Evolutionary conservation across 2,888 invertebrate species (phyloP), one percentile per base, ranked within the genome.

Genomic region (Amiota communis): DNA sequence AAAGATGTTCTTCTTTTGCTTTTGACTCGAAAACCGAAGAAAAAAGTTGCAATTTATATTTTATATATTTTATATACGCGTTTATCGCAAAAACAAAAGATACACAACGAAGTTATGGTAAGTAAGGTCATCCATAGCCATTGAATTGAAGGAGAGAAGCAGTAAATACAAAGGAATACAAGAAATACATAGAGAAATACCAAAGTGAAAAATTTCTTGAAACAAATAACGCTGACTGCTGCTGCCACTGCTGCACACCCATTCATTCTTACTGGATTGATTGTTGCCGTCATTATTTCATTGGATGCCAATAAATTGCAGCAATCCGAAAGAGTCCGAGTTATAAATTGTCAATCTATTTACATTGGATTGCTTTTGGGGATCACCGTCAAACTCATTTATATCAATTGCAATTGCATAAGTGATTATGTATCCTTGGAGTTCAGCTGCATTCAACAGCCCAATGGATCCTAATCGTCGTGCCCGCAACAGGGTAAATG

Each of bases 381-480:
- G 3, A 23, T 23, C 23, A 53, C 36, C 4, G 20, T 59, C 11
- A 1, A 12, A 17, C 9, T 1, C n/a, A 53, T 53, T 15, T n/a
- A 8, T 53, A 3, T 1, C 23, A 10, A 15, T 20, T 20, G 59
- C 59, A 20, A 59, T 59, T 59, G 59, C 59, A 59, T 15, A 59
- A 59, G 17, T n/a, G 15, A 10, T 15, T 11, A 89, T 89, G 89
- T 89, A 89, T 82, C 89, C 89, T 78, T 89, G 89, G 89, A 89
- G 84, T 79, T 88, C 89, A 65, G 83, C 89, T 80, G 81, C 87
- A 77, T 79, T 80, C 73, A 75, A 78, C 80, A 70, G 79, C 70
- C 77, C 36, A 36, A 4, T 36, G 36, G 36, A 36, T 76, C 77
- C 72, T 73, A 72, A 70, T 73, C 48, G 15, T 51, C 17, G 20